A percentile compares a stretch with the other conserved stretches of the same genome.
Evolutionary conservation across 2,113 vertebrate genomes (phyloP).

Genomic region (Chamaetylas fuelleborni): DNA sequence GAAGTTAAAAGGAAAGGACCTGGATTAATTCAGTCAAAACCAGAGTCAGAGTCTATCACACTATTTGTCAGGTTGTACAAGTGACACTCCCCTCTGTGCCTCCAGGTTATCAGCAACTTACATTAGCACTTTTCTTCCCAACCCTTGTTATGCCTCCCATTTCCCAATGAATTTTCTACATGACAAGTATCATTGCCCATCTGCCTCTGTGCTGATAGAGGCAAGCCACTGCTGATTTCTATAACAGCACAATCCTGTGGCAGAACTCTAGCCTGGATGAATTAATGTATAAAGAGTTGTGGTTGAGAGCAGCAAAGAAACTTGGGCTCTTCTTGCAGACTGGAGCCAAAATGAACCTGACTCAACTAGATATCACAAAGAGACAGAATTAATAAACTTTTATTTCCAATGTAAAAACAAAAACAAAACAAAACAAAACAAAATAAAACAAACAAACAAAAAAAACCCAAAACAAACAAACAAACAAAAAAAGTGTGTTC

Average conservation of each 20-base stretch:
- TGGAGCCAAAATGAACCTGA: background rate
- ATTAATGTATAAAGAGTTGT: background rate
- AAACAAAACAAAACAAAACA: background rate
- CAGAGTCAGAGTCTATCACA: background rate
- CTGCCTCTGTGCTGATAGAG: background rate
- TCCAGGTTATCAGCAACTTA: background rate
- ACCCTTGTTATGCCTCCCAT: background rate
- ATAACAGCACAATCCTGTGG: background rate
- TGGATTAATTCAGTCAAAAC: background rate
- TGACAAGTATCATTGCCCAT: background rate
- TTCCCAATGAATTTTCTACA: background rate
- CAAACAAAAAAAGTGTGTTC: rapidly evolving
- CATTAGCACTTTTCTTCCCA: background rate
- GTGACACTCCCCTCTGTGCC: background rate
- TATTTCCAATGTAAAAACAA: background rate
- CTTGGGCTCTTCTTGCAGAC: background rate
- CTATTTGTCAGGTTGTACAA: background rate
- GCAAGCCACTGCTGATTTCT: background rate
- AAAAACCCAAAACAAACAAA: too few species aligned
- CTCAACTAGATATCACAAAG: background rate
- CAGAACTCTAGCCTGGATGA: background rate
- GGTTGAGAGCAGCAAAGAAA: background rate
- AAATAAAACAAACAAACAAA: too few species aligned
- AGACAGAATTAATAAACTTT: background rate
- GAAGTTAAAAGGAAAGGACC: background rate